Base-by-base conservation (phyloP, 2,888 invertebrate species). In the Sycophila texana region DNA sequence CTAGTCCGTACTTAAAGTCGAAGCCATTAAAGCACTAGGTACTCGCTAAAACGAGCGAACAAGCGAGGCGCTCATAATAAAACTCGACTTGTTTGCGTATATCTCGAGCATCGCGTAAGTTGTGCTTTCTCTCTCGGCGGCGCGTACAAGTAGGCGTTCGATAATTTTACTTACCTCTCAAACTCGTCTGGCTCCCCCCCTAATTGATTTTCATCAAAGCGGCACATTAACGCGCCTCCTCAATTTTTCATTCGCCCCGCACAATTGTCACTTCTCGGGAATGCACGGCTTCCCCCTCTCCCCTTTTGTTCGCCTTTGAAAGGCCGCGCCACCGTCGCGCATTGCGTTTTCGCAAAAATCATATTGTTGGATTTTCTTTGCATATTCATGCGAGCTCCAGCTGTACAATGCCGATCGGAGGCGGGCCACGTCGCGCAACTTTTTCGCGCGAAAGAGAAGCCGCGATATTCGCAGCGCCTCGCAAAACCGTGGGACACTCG, bases 321-420 rank as follows among this genome's bases (percentile, higher is more conserved):
- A 39, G n/a, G 26, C 61, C n/a, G 30, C 18, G 39, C 18, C 47
- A 18, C 47, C 18, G 63, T 63, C 47, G 53, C 10, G 30, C 58
- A 58, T 22, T 67, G 22, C 67, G 30, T 39, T 67, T n/a, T 26
- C n/a, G 53, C 39, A 20, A 60, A 61, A 72, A 72, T 72, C n/a
- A 61, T 61, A 61, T 72, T 51, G 51, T 18, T 14, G 47, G n/a
- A 4, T 49, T 63, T 53, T 61, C 26, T 30, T 20, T 73, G 73
- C 39, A 30, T 73, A 53, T 51, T 72, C 71, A 51, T 72, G 20
- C 60, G 49, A 18, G 71, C 20, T 60, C 39, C n/a, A 18, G 22
- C 49, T 61, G 49, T 61, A 72, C 60, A 61, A 49, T 51, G 47
- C 30, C 47, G 16, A 55, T 47, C 71, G 58, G n/a, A 39, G n/a